Evolutionary conservation across 2,797 vertebrate species (phyloP), one percentile per base, ranked within the genome.

Genomic region (Pitangus sulphuratus): DNA sequence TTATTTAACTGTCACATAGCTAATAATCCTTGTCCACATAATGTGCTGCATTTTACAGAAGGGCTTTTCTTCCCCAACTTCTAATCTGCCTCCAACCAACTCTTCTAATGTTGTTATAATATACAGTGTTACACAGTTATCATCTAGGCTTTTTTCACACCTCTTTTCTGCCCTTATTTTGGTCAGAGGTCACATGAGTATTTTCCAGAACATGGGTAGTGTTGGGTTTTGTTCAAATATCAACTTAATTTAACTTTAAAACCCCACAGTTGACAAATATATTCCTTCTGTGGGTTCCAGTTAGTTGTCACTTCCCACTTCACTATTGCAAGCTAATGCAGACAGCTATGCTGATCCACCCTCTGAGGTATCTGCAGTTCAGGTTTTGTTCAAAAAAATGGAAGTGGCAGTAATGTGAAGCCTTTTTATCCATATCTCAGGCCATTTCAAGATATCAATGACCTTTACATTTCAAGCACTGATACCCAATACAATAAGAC

Each of bases 221-320:
- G 20, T 33, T 22, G 3, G 8, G 24, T 28, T 82, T 22, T 78
- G 14, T 33, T 71, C 51, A 85, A 75, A 57, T 68, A 89, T 31
- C 35, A 69, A 35, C 28, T 40, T 54, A 62, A 75, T 33, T 61
- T 80, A 44, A 26, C 66, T 85, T 80, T 19, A 11, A 86, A 94
- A 64, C 1, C 60, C 19, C 61, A 82, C 57, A 65, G 18, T 78
- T 85, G 64, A 66, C 40, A 94, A 77, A 90, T 90, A 92, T 70
- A 87, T 75, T 93, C 37, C 14, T 74, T 77, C 90, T 72, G 77
- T 74, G 71, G 65, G 75, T 71, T 92, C 75, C 45, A 95, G 64
- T 75, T 31, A 94, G 61, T 53, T 92, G 65, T 75, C 92, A 94
- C 92, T 90, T 96, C 95, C 86, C 90, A 95, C 77, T 80, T 92